A percentile compares a stretch with the other conserved stretches of the same genome.
These are phyloP conservation scores for Drosophila nr. medialis DNA, from an alignment of 2,888 invertebrate genomes.

Conservation along the genomic window DNA sequence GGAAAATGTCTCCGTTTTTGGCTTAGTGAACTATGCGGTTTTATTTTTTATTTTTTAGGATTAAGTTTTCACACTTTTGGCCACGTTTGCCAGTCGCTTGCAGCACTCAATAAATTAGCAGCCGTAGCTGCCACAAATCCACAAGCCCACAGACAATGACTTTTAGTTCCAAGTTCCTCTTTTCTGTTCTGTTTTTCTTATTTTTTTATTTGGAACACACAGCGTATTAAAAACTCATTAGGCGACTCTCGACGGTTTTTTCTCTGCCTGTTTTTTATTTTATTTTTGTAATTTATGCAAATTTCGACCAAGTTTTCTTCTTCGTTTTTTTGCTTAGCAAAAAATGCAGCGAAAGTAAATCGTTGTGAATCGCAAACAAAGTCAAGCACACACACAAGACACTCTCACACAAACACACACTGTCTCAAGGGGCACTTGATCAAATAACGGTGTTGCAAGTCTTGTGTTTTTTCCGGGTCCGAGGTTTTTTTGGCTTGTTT, in stretches of 20 bases:
- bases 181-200: not conserved
- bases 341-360: conserved; percentile 67
- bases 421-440: conserved; percentile 11
- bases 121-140: conserved; percentile 54
- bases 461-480: not conserved
- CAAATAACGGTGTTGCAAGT: conserved; percentile 18
- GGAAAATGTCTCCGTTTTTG: not conserved
- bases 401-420: conserved; percentile 27
- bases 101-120: conserved; percentile 71
- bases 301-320: conserved; percentile 63
- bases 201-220: conserved; percentile 12
- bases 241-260: conserved; percentile 45
- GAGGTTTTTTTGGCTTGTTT: not conserved
- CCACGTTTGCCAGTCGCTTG: conserved; percentile 51
- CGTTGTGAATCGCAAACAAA: conserved; percentile 66
- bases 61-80: conserved; percentile 43
- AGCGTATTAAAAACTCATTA: conserved; percentile 80
- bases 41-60: conserved; percentile 27
- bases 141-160: conserved; percentile 62
- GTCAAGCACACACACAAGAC: conserved; percentile 26
- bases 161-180: conserved; percentile 47
- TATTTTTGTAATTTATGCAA: conserved; percentile 72
- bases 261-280: conserved; percentile 29
- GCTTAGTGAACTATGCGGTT: not conserved
- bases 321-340: conserved; percentile 20